Evolutionary conservation across 2,888 invertebrate genomes (phyloP).

Genomic region (Erpobdella octoculata): DNA sequence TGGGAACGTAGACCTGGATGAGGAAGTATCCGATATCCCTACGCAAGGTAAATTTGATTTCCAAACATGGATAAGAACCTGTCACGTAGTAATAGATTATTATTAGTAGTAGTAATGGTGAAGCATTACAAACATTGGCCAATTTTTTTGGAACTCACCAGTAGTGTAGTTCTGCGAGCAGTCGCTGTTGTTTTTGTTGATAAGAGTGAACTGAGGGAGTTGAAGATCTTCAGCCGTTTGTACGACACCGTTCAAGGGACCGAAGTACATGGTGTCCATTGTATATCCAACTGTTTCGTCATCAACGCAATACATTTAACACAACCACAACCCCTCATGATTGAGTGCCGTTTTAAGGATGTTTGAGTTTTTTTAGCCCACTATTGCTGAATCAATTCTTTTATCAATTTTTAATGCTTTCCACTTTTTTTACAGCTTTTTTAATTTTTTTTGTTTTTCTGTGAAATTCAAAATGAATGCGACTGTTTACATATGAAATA

Average conservation of each 20-base stretch:
- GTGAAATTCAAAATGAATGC: no score
- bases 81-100: background rate
- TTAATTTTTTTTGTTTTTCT: no score
- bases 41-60: constrained; percentile 27
- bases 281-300: constrained; percentile 31
- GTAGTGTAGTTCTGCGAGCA: constrained; percentile 31
- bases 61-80: constrained; percentile 32
- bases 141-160: constrained; percentile 21
- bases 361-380: no score
- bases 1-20: constrained; percentile 32
- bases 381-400: no score
- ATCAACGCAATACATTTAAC: no score
- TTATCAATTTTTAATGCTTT: no score
- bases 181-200: constrained; percentile 21
- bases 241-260: background rate
- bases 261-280: constrained; percentile 28
- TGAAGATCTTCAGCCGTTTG: constrained; percentile 27
- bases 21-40: constrained; percentile 31
- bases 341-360: no score
- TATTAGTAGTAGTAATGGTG: background rate
- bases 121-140: background rate
- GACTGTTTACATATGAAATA: no score
- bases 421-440: no score
- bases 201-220: constrained; percentile 32
- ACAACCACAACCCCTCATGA: no score